Evolutionary conservation across 2,797 vertebrate genomes (phyloP).

Genomic region (Neostethus bicornis): DNA sequence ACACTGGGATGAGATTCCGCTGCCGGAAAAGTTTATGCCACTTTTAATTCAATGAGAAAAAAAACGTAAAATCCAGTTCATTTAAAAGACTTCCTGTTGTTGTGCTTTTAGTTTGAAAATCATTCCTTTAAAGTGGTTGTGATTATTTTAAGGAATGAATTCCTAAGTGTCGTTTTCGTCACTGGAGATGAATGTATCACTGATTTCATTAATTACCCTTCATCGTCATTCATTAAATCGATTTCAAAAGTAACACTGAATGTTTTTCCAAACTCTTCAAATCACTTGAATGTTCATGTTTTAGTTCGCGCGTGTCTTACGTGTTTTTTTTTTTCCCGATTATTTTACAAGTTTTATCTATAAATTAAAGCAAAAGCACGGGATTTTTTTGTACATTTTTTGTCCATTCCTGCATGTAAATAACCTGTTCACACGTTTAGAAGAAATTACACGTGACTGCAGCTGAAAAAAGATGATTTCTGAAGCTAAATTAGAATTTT

Average conservation of each 20-base stretch:
- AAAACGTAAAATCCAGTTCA: constrained; percentile 35
- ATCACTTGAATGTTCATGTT: constrained; percentile 67
- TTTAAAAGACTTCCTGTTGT: too few species aligned
- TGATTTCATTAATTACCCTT: constrained; percentile 59
- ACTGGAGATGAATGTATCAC: constrained; percentile 74
- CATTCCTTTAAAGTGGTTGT: constrained; percentile 35
- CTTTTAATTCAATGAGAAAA: constrained; percentile 57
- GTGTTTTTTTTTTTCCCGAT: constrained; percentile 12
- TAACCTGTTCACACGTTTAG: constrained; percentile 49
- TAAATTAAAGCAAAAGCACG: constrained; percentile 35
- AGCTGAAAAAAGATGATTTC: constrained; percentile 77
- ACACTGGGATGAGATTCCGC: constrained; percentile 62
- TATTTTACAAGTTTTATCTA: constrained; percentile 45
- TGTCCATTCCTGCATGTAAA: constrained; percentile 67
- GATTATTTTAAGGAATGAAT: constrained; percentile 37
- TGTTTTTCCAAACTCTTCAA: constrained; percentile 36
- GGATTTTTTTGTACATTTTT: constrained; percentile 36
- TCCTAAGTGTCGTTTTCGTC: constrained; percentile 28
- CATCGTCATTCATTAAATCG: constrained; percentile 33
- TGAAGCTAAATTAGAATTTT: constrained; percentile 75
- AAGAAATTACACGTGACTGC: constrained; percentile 57
- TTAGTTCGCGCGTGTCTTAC: constrained; percentile 51
- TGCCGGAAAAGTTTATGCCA: constrained; percentile 49
- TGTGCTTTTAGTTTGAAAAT: too few species aligned
- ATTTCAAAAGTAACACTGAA: constrained; percentile 61